Conservation (phyloP, 1,140 invertebrate species). For the Drosophila sulfurigaster region DNA sequence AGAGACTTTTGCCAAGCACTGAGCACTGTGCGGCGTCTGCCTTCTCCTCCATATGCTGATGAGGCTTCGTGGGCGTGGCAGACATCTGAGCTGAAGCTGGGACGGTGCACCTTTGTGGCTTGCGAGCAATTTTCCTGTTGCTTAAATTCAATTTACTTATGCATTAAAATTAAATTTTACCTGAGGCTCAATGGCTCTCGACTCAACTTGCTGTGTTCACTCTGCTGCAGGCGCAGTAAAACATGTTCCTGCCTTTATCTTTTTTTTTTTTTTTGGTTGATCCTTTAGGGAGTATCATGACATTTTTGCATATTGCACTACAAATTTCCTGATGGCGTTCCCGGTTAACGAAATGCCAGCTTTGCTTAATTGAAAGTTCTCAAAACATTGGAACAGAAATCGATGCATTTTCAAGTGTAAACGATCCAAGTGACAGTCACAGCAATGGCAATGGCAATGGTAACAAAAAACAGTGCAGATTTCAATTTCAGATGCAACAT, state of each 20-base stretch:
- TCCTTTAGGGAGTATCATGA: not conserved
- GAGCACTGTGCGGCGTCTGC: not conserved
- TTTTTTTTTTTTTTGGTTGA: no score
- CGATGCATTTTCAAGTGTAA: constrained; percentile 41
- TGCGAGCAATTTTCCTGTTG: constrained; percentile 72
- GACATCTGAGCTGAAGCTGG: not conserved
- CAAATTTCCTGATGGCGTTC: not conserved
- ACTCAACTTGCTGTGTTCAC: not conserved
- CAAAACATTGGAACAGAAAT: constrained; percentile 58
- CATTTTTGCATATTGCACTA: constrained; percentile 29
- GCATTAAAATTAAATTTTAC: constrained; percentile 67
- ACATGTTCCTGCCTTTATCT: not conserved
- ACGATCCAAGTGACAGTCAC: constrained; percentile 44
- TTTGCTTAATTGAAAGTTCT: constrained; percentile 71
- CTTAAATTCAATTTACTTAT: constrained; percentile 77
- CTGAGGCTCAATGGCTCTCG: constrained; percentile 29
- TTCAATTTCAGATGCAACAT: constrained; percentile 81
- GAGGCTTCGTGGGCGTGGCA: not conserved
- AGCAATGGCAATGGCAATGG: constrained; percentile 1
- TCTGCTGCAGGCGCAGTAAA: not conserved
- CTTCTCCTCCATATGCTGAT: constrained; percentile 4
- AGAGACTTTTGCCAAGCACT: constrained; percentile 7
- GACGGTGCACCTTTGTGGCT: constrained; percentile 56
- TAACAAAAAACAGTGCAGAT: constrained; percentile 49
- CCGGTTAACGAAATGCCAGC: constrained; percentile 52